These are phyloP conservation scores for Oryctes rhinoceros DNA, from an alignment of 1,140 invertebrate species.

Conservation along the genomic window DNA sequence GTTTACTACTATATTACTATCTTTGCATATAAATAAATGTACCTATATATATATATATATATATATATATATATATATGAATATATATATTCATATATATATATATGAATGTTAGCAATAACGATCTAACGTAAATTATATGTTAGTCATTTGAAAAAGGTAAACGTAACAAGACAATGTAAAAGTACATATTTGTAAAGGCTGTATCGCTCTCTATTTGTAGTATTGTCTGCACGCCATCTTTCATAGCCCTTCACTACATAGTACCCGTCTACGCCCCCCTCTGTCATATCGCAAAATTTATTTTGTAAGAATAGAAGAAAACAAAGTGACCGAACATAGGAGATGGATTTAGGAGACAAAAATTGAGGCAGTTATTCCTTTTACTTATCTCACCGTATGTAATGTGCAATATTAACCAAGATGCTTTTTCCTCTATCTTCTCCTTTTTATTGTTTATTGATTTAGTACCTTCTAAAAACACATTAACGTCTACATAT, in stretches of 20 bases:
- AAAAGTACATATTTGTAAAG: conserved; percentile 4
- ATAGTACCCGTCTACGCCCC: not conserved
- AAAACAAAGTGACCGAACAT: not conserved
- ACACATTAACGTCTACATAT: too few species aligned
- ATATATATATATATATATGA: too few species aligned
- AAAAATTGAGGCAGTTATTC: conserved; percentile 34
- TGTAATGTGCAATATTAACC: conserved; percentile 18
- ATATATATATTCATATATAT: too few species aligned
- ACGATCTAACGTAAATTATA: conserved; percentile 8
- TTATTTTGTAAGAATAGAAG: not conserved
- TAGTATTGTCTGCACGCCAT: not conserved
- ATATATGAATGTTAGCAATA: conserved; percentile 38
- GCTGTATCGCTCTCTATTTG: conserved; percentile 8
- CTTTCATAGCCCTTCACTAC: not conserved
- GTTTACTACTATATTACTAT: conserved; percentile 7
- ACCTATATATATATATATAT: too few species aligned
- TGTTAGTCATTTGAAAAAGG: not conserved
- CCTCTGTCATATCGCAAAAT: not conserved
- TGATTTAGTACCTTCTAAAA: too few species aligned
- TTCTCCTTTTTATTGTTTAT: too few species aligned
- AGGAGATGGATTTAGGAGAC: not conserved
- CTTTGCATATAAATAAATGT: not conserved
- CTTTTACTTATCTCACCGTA: conserved; percentile 5
- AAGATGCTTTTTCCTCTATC: not conserved
- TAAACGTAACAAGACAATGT: not conserved